Base-by-base conservation (phyloP, 2,888 invertebrate genomes). In the Acronicta alni region DNA sequence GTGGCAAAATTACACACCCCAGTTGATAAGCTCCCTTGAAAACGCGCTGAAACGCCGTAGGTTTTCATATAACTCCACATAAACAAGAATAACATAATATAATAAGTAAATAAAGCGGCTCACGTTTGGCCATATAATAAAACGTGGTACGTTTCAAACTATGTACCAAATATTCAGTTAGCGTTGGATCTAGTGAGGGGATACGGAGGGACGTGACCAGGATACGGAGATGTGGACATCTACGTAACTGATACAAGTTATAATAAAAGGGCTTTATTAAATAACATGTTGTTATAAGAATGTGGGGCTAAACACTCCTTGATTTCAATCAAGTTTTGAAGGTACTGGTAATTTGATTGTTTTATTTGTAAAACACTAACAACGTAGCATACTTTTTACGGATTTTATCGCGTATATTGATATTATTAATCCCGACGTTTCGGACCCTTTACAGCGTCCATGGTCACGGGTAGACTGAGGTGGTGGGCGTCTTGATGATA, bases 121-220 rank as follows among this genome's bases (percentile, higher is more conserved):
- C 88, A 87, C 87, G 87, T 87, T 75, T 77, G 67, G 67, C 67
- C 73, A 79, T 83, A 84, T 84, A 85, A 77, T 89, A 89, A 88
- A 89, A 89, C 87, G 86, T 84, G 87, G 80, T 73, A 81, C 80
- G 80, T 78, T 83, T 80, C 79, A 81, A 77, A 81, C 76, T 79
- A 82, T 87, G 82, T 86, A 86, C 87, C 85, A 87, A 89, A 90
- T 89, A 90, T 89, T 89, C 89, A 88, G 89, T 90, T 89, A 87
- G 72, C 84, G 76, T 72, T 67, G 80, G 81, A 79, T 82, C 82
- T 78, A 81, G 77, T 77, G 67, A 76, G 78, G 61, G 53, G 81
- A 86, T 87, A 86, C 82, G 82, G 74, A 77, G 67, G 39, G 51
- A 89, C 90, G 90, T 90, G 89, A 88, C 85, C 72, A 30, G 84